phyloP scores from a whole-genome alignment of 2,113 vertebrate genomes.

The Entomyzon cyanotis region DNA sequence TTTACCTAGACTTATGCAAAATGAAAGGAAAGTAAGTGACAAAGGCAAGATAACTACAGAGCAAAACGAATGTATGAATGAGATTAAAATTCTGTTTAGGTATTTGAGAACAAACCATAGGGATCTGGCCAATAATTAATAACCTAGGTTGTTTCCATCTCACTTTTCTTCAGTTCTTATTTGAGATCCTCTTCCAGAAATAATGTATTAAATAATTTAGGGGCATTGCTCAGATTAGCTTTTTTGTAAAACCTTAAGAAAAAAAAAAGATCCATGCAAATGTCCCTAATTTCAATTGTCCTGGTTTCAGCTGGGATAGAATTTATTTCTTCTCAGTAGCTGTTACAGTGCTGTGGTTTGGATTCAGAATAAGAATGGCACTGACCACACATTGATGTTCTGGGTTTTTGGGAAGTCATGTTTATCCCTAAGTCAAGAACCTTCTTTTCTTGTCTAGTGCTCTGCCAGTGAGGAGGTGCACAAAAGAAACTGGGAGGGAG shows the following conservation, averaged over 20 bases:
- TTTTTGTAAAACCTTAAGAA: neutral
- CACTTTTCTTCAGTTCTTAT: neutral
- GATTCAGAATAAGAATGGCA: neutral
- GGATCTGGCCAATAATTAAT: neutral
- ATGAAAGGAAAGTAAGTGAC: neutral
- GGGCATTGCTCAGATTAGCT: neutral
- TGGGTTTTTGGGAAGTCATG: rapidly evolving
- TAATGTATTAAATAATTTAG: neutral
- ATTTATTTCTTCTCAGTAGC: neutral
- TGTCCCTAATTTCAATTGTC: neutral
- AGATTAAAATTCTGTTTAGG: neutral
- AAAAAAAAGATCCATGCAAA: neutral
- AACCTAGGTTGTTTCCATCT: neutral
- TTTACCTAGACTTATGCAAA: neutral
- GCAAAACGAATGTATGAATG: neutral
- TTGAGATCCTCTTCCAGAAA: neutral
- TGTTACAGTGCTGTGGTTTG: neutral
- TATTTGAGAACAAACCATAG: neutral
- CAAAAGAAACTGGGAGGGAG: neutral
- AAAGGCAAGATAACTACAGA: neutral
- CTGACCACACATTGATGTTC: neutral
- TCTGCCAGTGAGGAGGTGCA: neutral
- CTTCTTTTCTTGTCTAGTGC: neutral
- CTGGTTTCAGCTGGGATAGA: neutral
- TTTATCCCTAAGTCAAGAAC: neutral